Evolutionary conservation across 2,797 vertebrate species (phyloP).

Genomic region (Cossypha niveicapilla): DNA sequence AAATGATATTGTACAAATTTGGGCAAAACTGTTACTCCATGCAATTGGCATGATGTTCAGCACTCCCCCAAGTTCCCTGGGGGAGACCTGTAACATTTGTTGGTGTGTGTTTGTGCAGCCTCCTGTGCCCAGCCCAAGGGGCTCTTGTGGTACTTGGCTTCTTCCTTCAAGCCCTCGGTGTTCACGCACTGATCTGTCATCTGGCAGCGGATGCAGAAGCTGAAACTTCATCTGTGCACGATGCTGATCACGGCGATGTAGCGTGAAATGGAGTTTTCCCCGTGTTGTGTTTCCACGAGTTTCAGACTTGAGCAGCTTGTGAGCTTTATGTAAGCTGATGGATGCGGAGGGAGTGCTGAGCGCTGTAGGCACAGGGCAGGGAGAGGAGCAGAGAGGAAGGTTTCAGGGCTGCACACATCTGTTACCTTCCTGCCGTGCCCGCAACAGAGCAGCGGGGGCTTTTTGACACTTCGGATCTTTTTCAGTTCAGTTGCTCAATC

Average conservation of each 20-base stretch:
- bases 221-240: not conserved
- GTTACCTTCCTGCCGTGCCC: not conserved
- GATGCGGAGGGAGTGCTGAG: not conserved
- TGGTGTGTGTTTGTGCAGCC: not conserved
- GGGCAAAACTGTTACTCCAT: not conserved
- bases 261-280: not conserved
- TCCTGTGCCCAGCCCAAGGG: not conserved
- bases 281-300: rapidly evolving
- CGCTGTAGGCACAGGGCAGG: not conserved
- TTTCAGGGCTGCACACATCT: conserved; percentile 24
- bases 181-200: not conserved
- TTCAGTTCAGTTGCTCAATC: conserved; percentile 23
- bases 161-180: rapidly evolving
- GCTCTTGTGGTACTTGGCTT: not conserved
- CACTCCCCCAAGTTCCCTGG: not conserved
- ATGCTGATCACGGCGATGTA: not conserved
- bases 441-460: not conserved
- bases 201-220: not conserved
- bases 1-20: not conserved
- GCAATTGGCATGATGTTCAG: rapidly evolving
- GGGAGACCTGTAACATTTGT: not conserved
- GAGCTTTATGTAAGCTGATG: conserved; percentile 13
- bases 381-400: not conserved
- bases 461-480: conserved; percentile 1
- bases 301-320: not conserved